A percentile compares a stretch with the other conserved stretches of the same genome.
Conservation (phyloP, 2,888 invertebrate genomes). For the Acheta domesticus region DNA sequence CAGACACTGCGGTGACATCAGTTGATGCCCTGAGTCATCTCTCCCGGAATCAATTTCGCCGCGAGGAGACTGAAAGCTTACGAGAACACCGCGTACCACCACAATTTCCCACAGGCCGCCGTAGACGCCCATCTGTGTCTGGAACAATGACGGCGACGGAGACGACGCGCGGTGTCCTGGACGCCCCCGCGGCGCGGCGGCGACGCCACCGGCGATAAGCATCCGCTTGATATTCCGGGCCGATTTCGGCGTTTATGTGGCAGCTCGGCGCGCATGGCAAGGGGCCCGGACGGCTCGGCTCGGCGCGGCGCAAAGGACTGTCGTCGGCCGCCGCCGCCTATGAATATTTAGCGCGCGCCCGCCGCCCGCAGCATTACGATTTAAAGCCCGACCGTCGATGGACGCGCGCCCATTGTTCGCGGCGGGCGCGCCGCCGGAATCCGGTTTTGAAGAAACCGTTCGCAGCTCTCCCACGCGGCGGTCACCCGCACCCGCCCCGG, state of each 20-base stretch:
- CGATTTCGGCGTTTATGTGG: slow-evolving; percentile 9
- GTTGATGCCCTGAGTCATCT: too few species aligned
- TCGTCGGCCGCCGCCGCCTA: slow-evolving; percentile 18
- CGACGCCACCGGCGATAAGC: background rate
- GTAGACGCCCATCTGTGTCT: too few species aligned
- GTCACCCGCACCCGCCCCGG: too few species aligned
- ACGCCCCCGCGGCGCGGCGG: background rate
- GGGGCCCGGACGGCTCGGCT: background rate
- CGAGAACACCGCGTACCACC: too few species aligned
- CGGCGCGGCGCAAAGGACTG: background rate
- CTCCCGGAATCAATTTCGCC: too few species aligned
- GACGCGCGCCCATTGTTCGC: background rate
- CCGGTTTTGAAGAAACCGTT: slow-evolving; percentile 7
- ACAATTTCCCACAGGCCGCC: too few species aligned
- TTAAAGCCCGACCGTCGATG: slow-evolving; percentile 3
- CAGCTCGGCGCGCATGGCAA: background rate
- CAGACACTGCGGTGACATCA: too few species aligned
- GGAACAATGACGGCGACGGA: too few species aligned
- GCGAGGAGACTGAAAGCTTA: too few species aligned
- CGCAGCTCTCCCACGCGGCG: background rate
- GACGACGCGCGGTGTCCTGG: background rate
- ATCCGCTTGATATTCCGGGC: slow-evolving; percentile 18
- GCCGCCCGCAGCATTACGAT: slow-evolving; percentile 18
- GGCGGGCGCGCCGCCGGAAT: background rate
- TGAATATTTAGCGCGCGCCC: slow-evolving; percentile 18